A percentile compares a stretch with the other conserved stretches of the same genome.
phyloP scores from a whole-genome alignment of 1,140 invertebrate species.

The Papilio polytes region DNA sequence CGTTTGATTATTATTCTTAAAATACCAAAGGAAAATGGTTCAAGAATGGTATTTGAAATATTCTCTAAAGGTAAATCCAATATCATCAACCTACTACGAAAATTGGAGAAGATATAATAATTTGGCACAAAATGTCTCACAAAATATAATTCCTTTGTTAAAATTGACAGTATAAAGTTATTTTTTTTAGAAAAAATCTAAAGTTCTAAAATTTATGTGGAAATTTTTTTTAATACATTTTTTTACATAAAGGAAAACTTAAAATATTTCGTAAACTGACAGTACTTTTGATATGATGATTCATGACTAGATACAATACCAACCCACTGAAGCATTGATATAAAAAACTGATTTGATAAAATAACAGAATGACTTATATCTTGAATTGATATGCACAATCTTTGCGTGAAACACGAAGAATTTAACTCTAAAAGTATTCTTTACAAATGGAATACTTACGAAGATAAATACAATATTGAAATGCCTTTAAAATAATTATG shows the following conservation, averaged over 20 bases:
- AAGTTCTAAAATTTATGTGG: not conserved
- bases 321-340: not conserved
- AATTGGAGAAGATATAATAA: not conserved
- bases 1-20: not conserved
- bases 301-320: not conserved
- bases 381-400: constrained; percentile 36
- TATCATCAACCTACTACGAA: not conserved
- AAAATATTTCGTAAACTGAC: not conserved
- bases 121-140: constrained; percentile 30
- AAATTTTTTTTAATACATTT: not conserved
- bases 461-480: constrained; percentile 40
- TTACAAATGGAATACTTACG: constrained; percentile 34
- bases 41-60: constrained; percentile 10
- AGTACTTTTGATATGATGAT: not conserved
- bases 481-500: constrained; percentile 35
- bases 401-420: not conserved
- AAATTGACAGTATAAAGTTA: constrained; percentile 35
- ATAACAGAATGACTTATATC: not conserved
- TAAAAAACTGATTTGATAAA: not conserved
- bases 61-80: not conserved
- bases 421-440: not conserved
- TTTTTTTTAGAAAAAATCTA: constrained; percentile 18
- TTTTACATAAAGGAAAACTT: not conserved
- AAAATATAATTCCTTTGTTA: constrained; percentile 35
- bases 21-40: not conserved